Evolutionary conservation across 2,113 vertebrate genomes (phyloP).

Genomic region (Phyllostomus hastatus): DNA sequence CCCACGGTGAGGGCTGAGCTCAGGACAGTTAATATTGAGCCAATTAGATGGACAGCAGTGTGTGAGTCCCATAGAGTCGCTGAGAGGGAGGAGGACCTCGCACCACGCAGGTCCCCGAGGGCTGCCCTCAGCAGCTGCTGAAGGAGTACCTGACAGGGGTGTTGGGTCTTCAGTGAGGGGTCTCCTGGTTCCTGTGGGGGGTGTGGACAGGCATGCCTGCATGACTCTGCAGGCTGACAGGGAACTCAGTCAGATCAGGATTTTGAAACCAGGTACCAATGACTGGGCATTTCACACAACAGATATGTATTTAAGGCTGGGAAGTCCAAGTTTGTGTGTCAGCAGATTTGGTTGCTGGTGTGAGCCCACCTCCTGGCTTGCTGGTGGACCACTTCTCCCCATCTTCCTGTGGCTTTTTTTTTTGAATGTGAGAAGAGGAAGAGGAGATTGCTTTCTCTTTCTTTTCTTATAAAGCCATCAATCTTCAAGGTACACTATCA

Average conservation of each 20-base stretch:
- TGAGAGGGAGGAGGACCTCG: fast-evolving
- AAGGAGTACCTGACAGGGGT: not conserved
- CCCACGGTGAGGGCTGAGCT: not conserved
- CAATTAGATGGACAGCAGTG: not conserved
- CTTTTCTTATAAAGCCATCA: not conserved
- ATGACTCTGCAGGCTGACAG: not conserved
- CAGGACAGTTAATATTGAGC: not conserved
- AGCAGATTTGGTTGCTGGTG: not conserved
- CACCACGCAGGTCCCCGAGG: not conserved
- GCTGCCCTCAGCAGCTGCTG: not conserved
- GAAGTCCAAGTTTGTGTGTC: not conserved
- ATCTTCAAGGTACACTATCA: not conserved
- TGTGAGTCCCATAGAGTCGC: not conserved
- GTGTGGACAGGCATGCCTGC: not conserved
- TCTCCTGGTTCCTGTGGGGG: fast-evolving
- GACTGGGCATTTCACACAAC: not conserved
- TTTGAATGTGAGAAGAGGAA: too few species aligned
- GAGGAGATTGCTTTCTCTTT: not conserved
- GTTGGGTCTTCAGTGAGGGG: not conserved
- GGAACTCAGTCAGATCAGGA: not conserved
- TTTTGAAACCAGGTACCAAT: not conserved
- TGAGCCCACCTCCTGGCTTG: not conserved
- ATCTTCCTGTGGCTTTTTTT: too few species aligned
- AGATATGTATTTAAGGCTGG: not conserved
- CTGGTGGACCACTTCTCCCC: too few species aligned